Base-by-base conservation (phyloP, 1,140 invertebrate genomes). In the Cydia fagiglandana region DNA sequence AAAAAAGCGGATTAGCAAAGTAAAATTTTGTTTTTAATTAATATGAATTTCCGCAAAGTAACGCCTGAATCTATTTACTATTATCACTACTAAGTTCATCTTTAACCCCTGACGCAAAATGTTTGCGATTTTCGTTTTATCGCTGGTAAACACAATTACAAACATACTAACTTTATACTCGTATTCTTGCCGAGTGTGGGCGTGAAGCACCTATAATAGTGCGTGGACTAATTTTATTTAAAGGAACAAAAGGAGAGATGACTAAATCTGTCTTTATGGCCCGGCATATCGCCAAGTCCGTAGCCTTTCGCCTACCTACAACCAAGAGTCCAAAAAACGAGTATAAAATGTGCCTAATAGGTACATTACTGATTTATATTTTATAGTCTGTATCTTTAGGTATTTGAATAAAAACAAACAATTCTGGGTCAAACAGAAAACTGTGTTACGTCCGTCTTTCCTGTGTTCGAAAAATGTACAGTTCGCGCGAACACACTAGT, bases 191-290 rank as follows among this genome's bases (percentile, higher is more conserved):
- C 20, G 56, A 61, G 17, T 61, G 56, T 61, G 17, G 56, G 56
- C 56, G 56, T 61, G 17, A 61, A 61, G 56, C 56, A 61, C 56
- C 17, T 61, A 61, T 61, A 53, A 6, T 17, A 61, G 56, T 61
- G n/a, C 17, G 66, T 70, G 30, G 15, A n/a, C 66, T 70, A 70
- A 70, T 70, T 70, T 47, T 47, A 47, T 47, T 41, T 70, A 41
- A 74, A 81, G 78, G 81, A 83, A 86, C 81, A 86, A 85, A 84
- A 84, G 78, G 78, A 77, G 64, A 75, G 77, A 81, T 84, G 81
- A 87, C 81, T 84, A 81, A 83, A 74, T 79, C 79, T 76, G 77
- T 34, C 47, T 78, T 79, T 77, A 77, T 79, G 76, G 53, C 34
- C 77, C 70, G 79, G 79, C 77, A 79, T 15, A 30, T 53, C 64